These are phyloP conservation scores for Bombus polaris DNA, from an alignment of 1,140 invertebrate species.

Conservation along the genomic window DNA sequence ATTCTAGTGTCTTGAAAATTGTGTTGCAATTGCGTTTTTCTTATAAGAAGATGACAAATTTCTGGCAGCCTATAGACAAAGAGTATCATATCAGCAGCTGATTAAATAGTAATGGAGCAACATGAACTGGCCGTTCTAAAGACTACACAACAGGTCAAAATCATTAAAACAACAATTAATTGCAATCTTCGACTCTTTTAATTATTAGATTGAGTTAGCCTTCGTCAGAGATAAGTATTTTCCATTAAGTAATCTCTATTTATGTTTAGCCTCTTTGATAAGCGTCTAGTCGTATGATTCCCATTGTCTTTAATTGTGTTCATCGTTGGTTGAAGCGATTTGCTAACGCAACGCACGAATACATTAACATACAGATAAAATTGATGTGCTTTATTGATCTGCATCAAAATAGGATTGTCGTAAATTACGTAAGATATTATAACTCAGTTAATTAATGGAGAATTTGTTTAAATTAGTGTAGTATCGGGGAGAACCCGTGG, in stretches of 20 bases:
- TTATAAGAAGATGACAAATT: not conserved
- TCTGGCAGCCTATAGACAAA: not conserved
- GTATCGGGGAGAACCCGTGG: too few relatives aligned
- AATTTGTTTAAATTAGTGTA: not conserved
- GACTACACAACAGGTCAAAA: conserved; percentile 6
- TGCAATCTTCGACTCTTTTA: conserved; percentile 30
- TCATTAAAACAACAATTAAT: conserved; percentile 38
- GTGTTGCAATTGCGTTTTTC: too few relatives aligned
- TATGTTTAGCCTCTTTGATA: not conserved
- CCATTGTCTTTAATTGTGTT: not conserved
- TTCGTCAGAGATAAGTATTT: conserved; percentile 18
- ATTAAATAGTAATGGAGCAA: conserved; percentile 11
- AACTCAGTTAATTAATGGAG: too few relatives aligned
- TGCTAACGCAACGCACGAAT: not conserved
- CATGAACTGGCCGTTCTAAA: not conserved
- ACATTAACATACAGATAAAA: not conserved
- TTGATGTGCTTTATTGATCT: not conserved
- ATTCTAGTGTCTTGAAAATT: too few relatives aligned
- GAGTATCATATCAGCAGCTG: not conserved
- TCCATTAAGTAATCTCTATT: not conserved
- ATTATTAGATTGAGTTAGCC: conserved; percentile 46
- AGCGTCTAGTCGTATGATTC: not conserved
- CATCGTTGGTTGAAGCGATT: not conserved
- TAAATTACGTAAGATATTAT: not conserved
- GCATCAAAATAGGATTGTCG: not conserved